Evolutionary conservation across 2,113 vertebrate genomes (phyloP).

Genomic region (Chunga burmeisteri): DNA sequence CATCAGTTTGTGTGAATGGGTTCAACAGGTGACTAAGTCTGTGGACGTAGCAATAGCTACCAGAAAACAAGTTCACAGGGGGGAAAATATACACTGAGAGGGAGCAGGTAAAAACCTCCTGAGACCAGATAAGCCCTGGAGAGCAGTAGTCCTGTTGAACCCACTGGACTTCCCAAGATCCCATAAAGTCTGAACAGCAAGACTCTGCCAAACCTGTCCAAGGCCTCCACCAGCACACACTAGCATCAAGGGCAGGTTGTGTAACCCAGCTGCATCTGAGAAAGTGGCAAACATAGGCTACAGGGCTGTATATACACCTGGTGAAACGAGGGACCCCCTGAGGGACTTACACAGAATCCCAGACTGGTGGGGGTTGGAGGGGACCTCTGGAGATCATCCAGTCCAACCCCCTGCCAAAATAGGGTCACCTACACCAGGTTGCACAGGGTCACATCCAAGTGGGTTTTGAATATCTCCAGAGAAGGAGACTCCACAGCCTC

Average conservation of each 20-base stretch:
- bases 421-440: too few relatives aligned
- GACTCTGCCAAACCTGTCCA: background rate
- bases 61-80: background rate
- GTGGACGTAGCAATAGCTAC: background rate
- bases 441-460: too few relatives aligned
- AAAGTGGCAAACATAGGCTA: background rate
- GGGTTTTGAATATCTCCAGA: too few relatives aligned
- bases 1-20: background rate
- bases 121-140: background rate
- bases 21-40: background rate
- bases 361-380: too few relatives aligned
- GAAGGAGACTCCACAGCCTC: too few relatives aligned
- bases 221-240: background rate
- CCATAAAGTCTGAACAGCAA: background rate
- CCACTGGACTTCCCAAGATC: background rate
- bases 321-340: background rate
- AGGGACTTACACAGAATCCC: background rate
- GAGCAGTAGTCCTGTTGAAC: background rate
- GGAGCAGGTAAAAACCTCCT: background rate
- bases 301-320: background rate
- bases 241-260: background rate
- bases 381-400: too few relatives aligned
- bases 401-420: too few relatives aligned
- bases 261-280: background rate
- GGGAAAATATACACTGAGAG: background rate